Evolutionary conservation across 2,888 invertebrate genomes (phyloP).

Genomic region (Cactoblastis cactorum): DNA sequence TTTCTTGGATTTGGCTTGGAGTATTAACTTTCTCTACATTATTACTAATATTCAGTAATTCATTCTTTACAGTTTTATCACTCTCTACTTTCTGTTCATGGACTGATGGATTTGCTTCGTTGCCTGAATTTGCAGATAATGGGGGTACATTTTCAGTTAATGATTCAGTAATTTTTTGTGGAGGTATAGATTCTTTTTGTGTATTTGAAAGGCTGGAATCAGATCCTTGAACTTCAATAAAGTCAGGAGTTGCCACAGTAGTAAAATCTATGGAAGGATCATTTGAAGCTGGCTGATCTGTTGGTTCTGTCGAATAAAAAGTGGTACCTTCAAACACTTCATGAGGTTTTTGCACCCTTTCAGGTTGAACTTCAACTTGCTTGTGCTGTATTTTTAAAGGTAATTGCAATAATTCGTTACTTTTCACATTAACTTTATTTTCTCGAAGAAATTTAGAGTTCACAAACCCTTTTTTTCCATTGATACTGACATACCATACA

Average conservation of each 20-base stretch:
- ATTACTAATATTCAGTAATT: conserved; percentile 1
- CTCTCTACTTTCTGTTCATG: conserved; percentile 19
- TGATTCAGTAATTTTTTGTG: neutral
- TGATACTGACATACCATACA: conserved; percentile 84
- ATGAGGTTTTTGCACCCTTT: conserved; percentile 62
- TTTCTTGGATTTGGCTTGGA: conserved; percentile 13
- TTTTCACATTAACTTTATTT: conserved; percentile 66
- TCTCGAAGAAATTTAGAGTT: conserved; percentile 81
- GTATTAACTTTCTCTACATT: conserved; percentile 6
- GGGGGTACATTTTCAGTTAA: neutral
- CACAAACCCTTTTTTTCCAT: conserved; percentile 84
- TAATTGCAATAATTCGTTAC: conserved; percentile 51
- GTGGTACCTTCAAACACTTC: conserved; percentile 85
- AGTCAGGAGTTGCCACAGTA: conserved; percentile 26
- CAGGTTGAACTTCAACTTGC: conserved; percentile 45
- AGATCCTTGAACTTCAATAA: conserved; percentile 13
- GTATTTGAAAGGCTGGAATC: neutral
- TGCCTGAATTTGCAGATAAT: conserved; percentile 2
- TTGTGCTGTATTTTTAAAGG: conserved; percentile 31
- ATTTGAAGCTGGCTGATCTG: conserved; percentile 29
- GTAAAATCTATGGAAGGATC: conserved; percentile 20
- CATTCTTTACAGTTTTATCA: conserved; percentile 7
- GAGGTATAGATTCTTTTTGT: neutral
- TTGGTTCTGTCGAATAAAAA: conserved; percentile 63
- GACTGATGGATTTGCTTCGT: conserved; percentile 19